phyloP scores from a whole-genome alignment of 1,140 invertebrate species.

The Chymomyza costata region DNA sequence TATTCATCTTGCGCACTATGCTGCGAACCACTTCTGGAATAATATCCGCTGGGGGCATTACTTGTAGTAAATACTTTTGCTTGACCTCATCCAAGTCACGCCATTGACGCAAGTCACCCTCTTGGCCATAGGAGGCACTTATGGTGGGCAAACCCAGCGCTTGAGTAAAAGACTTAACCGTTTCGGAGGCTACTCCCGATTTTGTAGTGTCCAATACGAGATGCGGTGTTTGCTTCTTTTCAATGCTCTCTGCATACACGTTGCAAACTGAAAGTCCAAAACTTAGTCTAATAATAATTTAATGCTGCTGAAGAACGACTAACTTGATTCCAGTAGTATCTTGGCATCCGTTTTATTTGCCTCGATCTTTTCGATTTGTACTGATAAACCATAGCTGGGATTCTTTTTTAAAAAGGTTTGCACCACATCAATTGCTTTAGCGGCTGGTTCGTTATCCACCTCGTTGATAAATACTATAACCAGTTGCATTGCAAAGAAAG shows the following conservation, averaged over 20 bases:
- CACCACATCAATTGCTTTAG: constrained; percentile 81
- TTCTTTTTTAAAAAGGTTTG: constrained; percentile 82
- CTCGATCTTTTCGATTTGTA: constrained; percentile 79
- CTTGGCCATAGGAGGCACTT: constrained; percentile 88
- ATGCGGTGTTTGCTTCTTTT: constrained; percentile 81
- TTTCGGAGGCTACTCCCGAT: constrained; percentile 85
- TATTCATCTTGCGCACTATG: constrained; percentile 87
- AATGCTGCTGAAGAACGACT: constrained; percentile 13
- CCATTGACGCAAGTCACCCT: constrained; percentile 88
- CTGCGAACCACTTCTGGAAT: constrained; percentile 88
- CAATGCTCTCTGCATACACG: constrained; percentile 80
- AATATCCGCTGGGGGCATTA: constrained; percentile 89
- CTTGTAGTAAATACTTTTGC: constrained; percentile 82
- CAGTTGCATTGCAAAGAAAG: neutral
- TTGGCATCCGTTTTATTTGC: constrained; percentile 82
- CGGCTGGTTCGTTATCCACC: constrained; percentile 81
- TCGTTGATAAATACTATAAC: constrained; percentile 85
- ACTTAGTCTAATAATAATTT: neutral
- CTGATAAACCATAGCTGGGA: constrained; percentile 79
- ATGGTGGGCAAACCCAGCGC: constrained; percentile 88
- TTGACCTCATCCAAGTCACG: constrained; percentile 81
- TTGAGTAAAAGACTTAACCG: constrained; percentile 87
- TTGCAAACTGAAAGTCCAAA: constrained; percentile 79
- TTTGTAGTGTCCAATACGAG: constrained; percentile 87
- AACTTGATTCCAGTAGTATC: constrained; percentile 80